A percentile compares a stretch with the other conserved stretches of the same genome.
These are phyloP conservation scores for Fragum fragum DNA, from an alignment of 2,888 invertebrate genomes.

Conservation along the genomic window DNA sequence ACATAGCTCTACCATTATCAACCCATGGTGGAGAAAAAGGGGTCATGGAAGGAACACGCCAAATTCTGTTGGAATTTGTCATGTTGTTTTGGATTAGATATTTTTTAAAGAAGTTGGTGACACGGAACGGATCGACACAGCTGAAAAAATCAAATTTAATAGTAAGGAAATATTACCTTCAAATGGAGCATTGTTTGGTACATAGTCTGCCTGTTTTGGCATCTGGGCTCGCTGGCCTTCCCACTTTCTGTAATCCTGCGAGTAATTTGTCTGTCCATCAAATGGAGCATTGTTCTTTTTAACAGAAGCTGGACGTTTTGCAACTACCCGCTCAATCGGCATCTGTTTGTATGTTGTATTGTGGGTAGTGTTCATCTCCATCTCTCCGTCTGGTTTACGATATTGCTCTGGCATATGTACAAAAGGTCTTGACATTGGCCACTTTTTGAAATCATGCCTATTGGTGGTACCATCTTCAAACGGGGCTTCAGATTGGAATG, in stretches of 20 bases:
- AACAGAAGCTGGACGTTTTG: constrained; percentile 75
- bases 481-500: constrained; percentile 84
- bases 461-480: constrained; percentile 85
- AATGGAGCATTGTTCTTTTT: constrained; percentile 76
- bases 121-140: no score
- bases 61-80: no score
- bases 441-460: constrained; percentile 81
- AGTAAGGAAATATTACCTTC: no score
- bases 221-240: constrained; percentile 73
- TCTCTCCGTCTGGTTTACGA: constrained; percentile 82
- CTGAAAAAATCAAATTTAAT: no score
- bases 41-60: no score
- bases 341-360: constrained; percentile 79
- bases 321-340: constrained; percentile 75
- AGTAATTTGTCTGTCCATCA: constrained; percentile 83
- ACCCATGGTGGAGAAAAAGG: no score
- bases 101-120: no score
- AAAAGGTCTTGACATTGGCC: constrained; percentile 80
- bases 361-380: constrained; percentile 84
- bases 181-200: constrained; percentile 84
- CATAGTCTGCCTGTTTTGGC: constrained; percentile 79
- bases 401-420: constrained; percentile 81
- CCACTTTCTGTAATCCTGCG: constrained; percentile 82
- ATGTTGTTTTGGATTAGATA: no score
- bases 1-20: no score